Evolutionary conservation across 1,140 invertebrate genomes (phyloP), one percentile per base, ranked within the genome.

Genomic region (Drosophila ogumai): DNA sequence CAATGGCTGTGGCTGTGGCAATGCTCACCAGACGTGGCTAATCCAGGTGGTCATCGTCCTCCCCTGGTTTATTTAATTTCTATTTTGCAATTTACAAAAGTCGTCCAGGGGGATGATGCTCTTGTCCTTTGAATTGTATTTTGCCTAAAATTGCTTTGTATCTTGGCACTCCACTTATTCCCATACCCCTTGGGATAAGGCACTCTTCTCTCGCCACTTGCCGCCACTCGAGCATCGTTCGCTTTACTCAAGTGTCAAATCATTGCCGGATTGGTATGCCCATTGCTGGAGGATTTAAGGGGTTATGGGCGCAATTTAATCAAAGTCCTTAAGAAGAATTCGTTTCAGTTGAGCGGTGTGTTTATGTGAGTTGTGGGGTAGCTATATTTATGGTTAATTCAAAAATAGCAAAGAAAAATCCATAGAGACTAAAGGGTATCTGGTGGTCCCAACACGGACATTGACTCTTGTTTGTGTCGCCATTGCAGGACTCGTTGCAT

Each of bases 1-100:
- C 31, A 22, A 46, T 71, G 68, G 66, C 52, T 60, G 25, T 44
- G 34, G 56, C 77, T 65, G 13, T 68, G 66, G 38, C 47, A 54
- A 71, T 72, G 69, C 36, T 46, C 71, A 58, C 28, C 52, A 56
- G 69, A 77, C 75, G 56, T 57, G 34, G 69, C 81, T 90, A 85
- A 90, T 90, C 78, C 85, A 90, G 81, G 85, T 81, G 85, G 84
- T 71, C 76, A 78, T 58, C 68, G 77, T 77, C 67, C 66, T 77
- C 63, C 63, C 22, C 49, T 69, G 84, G 78, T 81, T 68, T 72
- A 80, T 81, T 75, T 71, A 50, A 60, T 65, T 74, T 73, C 61
- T 73, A 81, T 77, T 80, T 84, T 68, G 38, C 59, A 43, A 67
- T 65, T 67, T 50, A 54, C 22, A 63, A 67, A 49, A 17, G 57